Evolutionary conservation across 2,888 invertebrate genomes (phyloP), one percentile per base, ranked within the genome.

Genomic region (Gari tellinella): DNA sequence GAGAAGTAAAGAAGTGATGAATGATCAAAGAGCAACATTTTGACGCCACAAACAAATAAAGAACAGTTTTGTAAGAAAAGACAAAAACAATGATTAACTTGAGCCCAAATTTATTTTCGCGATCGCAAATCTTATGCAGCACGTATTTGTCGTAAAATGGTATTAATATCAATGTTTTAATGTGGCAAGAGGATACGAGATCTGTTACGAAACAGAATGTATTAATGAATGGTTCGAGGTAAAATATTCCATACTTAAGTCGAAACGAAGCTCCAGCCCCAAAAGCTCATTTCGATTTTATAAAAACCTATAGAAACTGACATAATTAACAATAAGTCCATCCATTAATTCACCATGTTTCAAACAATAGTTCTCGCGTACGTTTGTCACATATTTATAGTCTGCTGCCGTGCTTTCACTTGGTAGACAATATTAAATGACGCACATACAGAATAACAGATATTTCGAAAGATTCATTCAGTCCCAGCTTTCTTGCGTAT

Each of bases 41-140:
- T n/a, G 10, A 31, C 31, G 31, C 4, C 31, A 31, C 31, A 31
- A 10, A 31, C 31, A 31, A 31, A 31, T 31, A 31, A 31, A 10
- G 31, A 10, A 10, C 31, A 31, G 5, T 7, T 31, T 4, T 31
- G 10, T 31, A 31, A 7, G 31, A 31, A 31, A 7, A 31, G 31
- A 31, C 31, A 31, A 31, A 31, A 31, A 31, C 31, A 31, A 7
- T 31, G 5, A 25, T 21, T 52, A 63, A 70, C 70, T 65, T 70
- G 43, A 70, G 70, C 70, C 70, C 70, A 70, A 67, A 65, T 70
- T 70, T 70, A 70, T 70, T 70, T 19, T 40, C 37, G 46, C 25
- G 55, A 45, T 53, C 31, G 37, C 19, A 19, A 49, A 10, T 46
- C 14, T 46, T 17, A 46, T 17, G 19, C 5, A 49, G 49, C 21